Evolutionary conservation across 53 echinoderm and acorn worm genomes (phyloP).

Genomic region (Paelopatides confundens): DNA sequence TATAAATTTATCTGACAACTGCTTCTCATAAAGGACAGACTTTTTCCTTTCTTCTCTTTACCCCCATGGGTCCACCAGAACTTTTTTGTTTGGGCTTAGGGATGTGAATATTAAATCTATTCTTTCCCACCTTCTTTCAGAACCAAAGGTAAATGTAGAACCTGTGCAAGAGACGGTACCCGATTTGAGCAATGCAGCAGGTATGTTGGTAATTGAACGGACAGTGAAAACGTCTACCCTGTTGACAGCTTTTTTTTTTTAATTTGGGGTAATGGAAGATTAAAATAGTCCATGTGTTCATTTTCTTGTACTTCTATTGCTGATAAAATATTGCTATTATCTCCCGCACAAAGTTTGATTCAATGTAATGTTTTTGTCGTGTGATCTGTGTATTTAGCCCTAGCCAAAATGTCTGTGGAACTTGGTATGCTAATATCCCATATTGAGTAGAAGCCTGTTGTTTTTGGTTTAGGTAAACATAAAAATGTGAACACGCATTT

Average conservation of each 20-base stretch:
- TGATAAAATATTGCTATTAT: no score
- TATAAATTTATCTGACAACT: slow-evolving; percentile 13
- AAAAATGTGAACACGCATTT: no score
- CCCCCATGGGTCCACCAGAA: neutral
- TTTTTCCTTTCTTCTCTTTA: neutral
- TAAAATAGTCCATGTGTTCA: neutral
- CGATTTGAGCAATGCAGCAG: slow-evolving; percentile 48
- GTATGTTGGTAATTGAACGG: neutral
- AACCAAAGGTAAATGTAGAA: neutral
- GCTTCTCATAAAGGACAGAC: slow-evolving; percentile 19
- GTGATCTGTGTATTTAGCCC: no score
- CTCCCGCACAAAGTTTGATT: no score
- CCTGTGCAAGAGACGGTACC: slow-evolving; percentile 40
- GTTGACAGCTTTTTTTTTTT: neutral
- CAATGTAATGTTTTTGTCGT: no score
- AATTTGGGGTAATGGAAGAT: neutral
- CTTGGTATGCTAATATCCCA: no score
- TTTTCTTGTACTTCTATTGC: neutral
- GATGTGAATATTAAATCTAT: neutral
- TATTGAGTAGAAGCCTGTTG: no score
- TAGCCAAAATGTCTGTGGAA: no score
- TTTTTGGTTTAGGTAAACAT: no score
- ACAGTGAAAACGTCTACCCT: neutral
- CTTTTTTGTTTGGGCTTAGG: neutral
- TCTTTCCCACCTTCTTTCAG: slow-evolving; percentile 51